phyloP scores from a whole-genome alignment of 2,888 invertebrate genomes.

The Hyalella azteca region DNA sequence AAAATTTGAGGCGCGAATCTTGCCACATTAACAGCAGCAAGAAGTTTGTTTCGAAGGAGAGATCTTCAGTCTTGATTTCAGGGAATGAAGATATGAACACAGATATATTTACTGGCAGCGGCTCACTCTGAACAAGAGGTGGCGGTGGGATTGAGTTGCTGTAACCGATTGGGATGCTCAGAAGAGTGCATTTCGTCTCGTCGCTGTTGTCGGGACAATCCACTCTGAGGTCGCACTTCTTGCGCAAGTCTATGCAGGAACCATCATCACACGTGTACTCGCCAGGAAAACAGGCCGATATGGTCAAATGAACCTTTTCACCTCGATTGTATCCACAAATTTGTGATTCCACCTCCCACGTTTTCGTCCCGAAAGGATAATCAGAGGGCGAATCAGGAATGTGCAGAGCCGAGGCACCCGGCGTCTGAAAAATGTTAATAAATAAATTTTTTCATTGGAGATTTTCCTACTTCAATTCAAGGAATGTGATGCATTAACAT shows the following conservation, averaged over 20 bases:
- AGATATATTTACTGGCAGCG: conserved; percentile 38
- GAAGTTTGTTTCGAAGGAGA: conserved; percentile 32
- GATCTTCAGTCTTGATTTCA: conserved; percentile 38
- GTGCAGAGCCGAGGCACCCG: conserved; percentile 39
- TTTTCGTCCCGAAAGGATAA: conserved; percentile 51
- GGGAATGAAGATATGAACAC: conserved; percentile 50
- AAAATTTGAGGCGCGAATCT: conserved; percentile 44
- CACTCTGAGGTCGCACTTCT: conserved; percentile 45
- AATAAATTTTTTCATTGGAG: too few species aligned
- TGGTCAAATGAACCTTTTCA: conserved; percentile 43
- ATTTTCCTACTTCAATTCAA: too few species aligned
- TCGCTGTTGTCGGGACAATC: conserved; percentile 54
- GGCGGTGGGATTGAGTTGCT: conserved; percentile 42
- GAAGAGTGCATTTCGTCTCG: conserved; percentile 42
- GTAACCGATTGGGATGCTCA: conserved; percentile 46
- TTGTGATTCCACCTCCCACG: conserved; percentile 44
- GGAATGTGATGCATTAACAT: too few species aligned
- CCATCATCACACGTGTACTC: conserved; percentile 53
- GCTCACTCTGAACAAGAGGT: background rate
- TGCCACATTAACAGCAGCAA: conserved; percentile 44
- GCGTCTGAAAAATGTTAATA: background rate
- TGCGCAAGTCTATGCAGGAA: conserved; percentile 42
- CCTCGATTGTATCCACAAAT: conserved; percentile 43
- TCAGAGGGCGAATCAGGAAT: conserved; percentile 33
- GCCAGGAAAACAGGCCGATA: conserved; percentile 44